Evolutionary conservation across 2,888 invertebrate genomes (phyloP), one percentile per base, ranked within the genome.

Genomic region (Pammene fasciana): DNA sequence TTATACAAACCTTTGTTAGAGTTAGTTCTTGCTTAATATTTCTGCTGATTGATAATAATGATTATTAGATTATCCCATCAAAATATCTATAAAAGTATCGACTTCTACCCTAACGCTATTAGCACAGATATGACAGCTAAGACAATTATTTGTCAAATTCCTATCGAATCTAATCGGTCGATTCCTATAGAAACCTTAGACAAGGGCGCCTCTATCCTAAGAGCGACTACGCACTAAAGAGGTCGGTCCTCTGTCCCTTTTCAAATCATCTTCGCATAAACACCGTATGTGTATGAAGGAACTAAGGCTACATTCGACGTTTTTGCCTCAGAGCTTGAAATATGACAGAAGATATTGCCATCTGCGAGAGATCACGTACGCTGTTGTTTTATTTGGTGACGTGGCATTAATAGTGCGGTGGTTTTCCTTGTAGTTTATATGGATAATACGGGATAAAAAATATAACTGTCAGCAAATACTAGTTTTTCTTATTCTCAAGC

Each of bases 361-460:
- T 55, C 45, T 57, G 48, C 7, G 60, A 18, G 11, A 50, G 36
- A 61, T 61, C 61, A 50, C 61, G 61, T 50, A 38, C 48, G 48
- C 14, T 60, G 36, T 18, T 57, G 43, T 61, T 61, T 48, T 61
- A 61, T 61, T 50, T 50, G 36, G 8, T 48, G 18, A 60, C n/a
- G n/a, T n/a, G n/a, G n/a, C n/a, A n/a, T n/a, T n/a, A n/a, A 11
- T 16, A 57, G 41, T 41, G 9, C 4, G 36, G 18, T 10, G 34
- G 34, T 3, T 60, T 45, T 46, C 46, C 3, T 36, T 46, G 14
- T 34, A 8, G 13, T 48, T 5, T 3, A 16, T 48, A 48, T 11
- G 36, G 57, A 34, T n/a, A 36, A 46, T 60, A 46, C 5, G 60
- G 60, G 36, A 34, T 48, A 10, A 48, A 48, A 48, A 38, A 36